Base-by-base conservation (phyloP, 2,888 invertebrate species). In the Lottia gigantea region DNA sequence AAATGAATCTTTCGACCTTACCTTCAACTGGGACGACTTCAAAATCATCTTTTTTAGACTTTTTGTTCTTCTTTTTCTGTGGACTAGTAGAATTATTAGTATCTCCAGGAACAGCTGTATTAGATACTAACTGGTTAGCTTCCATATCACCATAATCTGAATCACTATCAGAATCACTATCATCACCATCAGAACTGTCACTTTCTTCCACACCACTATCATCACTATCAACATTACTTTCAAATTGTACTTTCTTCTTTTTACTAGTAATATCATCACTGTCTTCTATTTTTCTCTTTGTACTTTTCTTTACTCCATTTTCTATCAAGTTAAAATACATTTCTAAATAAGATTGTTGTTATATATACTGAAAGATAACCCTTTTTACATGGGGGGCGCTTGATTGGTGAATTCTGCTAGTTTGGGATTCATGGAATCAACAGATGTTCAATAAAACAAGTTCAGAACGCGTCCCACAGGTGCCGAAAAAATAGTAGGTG, bases 181-280 rank as follows among this genome's bases (percentile, higher is more conserved):
- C 70, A 66, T 75, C 74, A 65, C 80, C 80, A 75, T 77, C 79
- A 69, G 84, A 83, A 76, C 77, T 78, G 63, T 81, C 84, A 70
- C 72, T 76, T 40, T 79, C 79, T 70, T 73, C 72, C 26, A 76
- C 77, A 23, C 73, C 76, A 61, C 63, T 63, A 7, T 63, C 66
- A 14, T 67, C 68, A 25, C 73, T 74, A 26, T 71, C 65, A 7
- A 68, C 63, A 16, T 69, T 55, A 8, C 66, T 55, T 14, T 31
- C 65, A 15, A 67, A 62, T 62, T 62, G 64, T 40, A 40, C 40
- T 15, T 64, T 64, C 14, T 67, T 68, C 12, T 76, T 74, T 25
- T 73, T 75, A 26, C 70, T 65, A 47, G 67, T 68, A 25, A 74
- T 65, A 26, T 76, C 77, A 40, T 66, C 69, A 0, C 74, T 74